A percentile compares a stretch with the other conserved stretches of the same genome.
phyloP scores from a whole-genome alignment of 2,113 vertebrate species.

The Eptatretus burgeri region DNA sequence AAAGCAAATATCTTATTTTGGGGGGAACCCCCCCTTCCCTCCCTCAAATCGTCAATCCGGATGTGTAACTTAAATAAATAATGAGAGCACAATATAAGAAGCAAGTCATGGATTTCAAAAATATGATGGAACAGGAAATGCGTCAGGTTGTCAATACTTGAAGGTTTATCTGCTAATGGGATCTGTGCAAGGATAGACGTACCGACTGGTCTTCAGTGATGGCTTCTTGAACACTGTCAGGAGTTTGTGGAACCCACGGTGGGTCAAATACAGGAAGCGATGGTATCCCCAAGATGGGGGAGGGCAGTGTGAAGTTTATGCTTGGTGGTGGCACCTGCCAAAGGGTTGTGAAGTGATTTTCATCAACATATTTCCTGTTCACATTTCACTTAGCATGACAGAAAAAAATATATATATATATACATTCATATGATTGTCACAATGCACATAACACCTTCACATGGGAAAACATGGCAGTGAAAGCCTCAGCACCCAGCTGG shows the following conservation, averaged over 20 bases:
- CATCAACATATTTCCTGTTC: background rate
- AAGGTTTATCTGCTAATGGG: rapidly evolving
- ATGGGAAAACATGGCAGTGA: too few species aligned
- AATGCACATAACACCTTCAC: too few species aligned
- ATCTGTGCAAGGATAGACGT: slow-evolving; percentile 16
- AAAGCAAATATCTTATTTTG: too few species aligned
- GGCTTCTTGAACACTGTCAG: slow-evolving; percentile 73
- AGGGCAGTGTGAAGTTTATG: slow-evolving; percentile 93
- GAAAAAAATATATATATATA: too few species aligned
- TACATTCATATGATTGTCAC: too few species aligned
- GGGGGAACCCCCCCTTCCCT: too few species aligned
- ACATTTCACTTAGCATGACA: background rate
- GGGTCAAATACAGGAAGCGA: slow-evolving; percentile 96
- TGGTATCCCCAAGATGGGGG: slow-evolving; percentile 88
- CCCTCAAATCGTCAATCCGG: too few species aligned
- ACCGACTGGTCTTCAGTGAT: slow-evolving; percentile 95
- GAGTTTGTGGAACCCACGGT: slow-evolving; percentile 85
- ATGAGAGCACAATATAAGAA: background rate
- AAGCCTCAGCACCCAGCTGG: too few species aligned
- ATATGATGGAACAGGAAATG: background rate
- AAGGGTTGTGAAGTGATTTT: background rate
- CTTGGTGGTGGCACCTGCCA: slow-evolving; percentile 81
- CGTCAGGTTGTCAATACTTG: background rate
- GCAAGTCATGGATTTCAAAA: background rate
- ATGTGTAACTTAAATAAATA: background rate